Base-by-base conservation (phyloP, 2,888 invertebrate species). In the Drosophila cracens region DNA sequence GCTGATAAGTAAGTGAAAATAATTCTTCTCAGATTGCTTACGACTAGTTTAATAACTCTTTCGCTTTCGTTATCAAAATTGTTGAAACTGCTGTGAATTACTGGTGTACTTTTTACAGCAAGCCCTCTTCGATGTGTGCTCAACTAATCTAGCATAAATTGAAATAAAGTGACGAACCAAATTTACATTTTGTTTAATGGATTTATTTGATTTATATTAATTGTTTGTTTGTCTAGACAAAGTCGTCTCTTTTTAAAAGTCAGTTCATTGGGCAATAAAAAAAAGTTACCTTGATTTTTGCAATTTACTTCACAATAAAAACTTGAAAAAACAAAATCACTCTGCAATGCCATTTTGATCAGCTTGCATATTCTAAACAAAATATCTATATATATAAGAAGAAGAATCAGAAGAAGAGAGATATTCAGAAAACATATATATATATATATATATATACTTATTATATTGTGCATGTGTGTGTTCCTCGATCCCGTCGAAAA, bases 1-100 rank as follows among this genome's bases (percentile, higher is more conserved):
- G 25, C n/a, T 59, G 58, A 36, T 63, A 51, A 58, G 57, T 57
- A 48, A 53, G 49, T 62, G 73, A 40, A 34, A 68, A 78, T 70
- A 61, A 52, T 54, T 43, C 38, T 27, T 21, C 48, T 49, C 69
- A 49, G 27, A 25, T 31, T 38, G 40, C 21, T 48, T 58, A n/a
- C 48, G 49, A 27, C 31, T 34, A 27, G 56, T 25, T 68, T 48
- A 25, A 13, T 27, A 36, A 25, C 33, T 33, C 53, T 27, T 40
- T 52, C 31, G 56, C 25, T 48, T 67, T 34, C 10, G 40, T 27
- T 29, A 29, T 34, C 36, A 1, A 46, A 13, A 21, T 13, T 13
- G 3, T 43, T 43, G 6, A 7, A 48, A 48, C 27, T 25, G 40
- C 11, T 0, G 2, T 36, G 7, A 38, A n/a, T 18, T 18, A 38